Conservation (phyloP, 2,888 invertebrate genomes). For the Atrina japonica region DNA sequence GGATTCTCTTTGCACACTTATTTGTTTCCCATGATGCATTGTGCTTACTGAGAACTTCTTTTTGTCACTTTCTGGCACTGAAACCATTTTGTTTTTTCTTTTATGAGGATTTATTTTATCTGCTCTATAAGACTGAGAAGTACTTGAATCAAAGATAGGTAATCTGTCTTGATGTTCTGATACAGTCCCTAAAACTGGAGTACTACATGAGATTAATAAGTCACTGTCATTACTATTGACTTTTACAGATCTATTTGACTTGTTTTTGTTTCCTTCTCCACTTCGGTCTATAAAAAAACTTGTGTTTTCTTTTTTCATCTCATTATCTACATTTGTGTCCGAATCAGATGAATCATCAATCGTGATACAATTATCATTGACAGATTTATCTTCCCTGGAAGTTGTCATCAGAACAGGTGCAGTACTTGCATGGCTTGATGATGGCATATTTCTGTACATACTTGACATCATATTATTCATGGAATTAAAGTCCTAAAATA, state of each 20-base stretch:
- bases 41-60: neutral
- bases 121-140: neutral
- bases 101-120: too few relatives aligned
- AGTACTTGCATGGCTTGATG: constrained; percentile 23
- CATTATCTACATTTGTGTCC: neutral
- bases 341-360: constrained; percentile 17
- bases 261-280: too few relatives aligned
- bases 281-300: constrained; percentile 15
- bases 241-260: neutral
- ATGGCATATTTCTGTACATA: constrained; percentile 65
- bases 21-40: too few relatives aligned
- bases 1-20: neutral
- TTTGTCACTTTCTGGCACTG: neutral
- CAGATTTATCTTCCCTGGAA: neutral
- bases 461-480: constrained; percentile 75
- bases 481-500: constrained; percentile 69
- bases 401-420: neutral
- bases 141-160: neutral
- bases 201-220: too few relatives aligned
- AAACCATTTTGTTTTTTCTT: neutral
- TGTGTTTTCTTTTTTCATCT: neutral
- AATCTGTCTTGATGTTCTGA: neutral
- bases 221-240: too few relatives aligned
- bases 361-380: constrained; percentile 17
- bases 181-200: too few relatives aligned